phyloP scores from a whole-genome alignment of 1,140 invertebrate genomes.

The Drosophila baimaii region DNA sequence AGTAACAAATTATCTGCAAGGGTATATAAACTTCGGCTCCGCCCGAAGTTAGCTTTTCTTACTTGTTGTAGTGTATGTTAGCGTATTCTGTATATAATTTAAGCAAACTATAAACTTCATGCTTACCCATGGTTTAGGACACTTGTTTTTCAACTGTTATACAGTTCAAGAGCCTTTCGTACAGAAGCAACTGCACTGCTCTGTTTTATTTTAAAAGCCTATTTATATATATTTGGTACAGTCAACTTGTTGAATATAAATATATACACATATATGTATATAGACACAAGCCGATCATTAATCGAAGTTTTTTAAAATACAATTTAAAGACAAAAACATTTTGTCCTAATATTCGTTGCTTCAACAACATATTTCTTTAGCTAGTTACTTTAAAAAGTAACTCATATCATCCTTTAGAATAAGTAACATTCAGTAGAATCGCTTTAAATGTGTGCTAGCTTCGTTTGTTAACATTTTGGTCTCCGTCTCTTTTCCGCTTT shows the following conservation, averaged over 20 bases:
- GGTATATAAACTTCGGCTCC: too few relatives aligned
- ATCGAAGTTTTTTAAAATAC: too few relatives aligned
- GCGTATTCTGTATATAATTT: background rate
- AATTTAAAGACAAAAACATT: background rate
- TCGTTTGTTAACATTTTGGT: constrained; percentile 22
- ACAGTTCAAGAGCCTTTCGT: background rate
- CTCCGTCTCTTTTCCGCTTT: background rate
- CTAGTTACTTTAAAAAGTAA: constrained; percentile 13
- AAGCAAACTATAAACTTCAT: background rate
- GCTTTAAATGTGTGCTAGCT: background rate
- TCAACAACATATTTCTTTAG: background rate
- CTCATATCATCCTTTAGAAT: constrained; percentile 20
- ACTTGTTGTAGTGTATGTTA: background rate
- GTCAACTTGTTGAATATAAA: constrained; percentile 4
- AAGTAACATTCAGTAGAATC: background rate
- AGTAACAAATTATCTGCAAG: too few relatives aligned
- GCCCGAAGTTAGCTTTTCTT: too few relatives aligned
- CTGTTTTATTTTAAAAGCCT: background rate
- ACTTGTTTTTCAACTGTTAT: background rate
- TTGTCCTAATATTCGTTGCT: constrained; percentile 7
- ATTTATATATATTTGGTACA: background rate
- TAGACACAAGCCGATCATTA: too few relatives aligned
- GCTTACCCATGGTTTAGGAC: background rate
- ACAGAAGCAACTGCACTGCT: background rate
- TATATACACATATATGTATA: too few relatives aligned